phyloP scores from a whole-genome alignment of 1,140 invertebrate genomes.

The Ruditapes philippinarum region DNA sequence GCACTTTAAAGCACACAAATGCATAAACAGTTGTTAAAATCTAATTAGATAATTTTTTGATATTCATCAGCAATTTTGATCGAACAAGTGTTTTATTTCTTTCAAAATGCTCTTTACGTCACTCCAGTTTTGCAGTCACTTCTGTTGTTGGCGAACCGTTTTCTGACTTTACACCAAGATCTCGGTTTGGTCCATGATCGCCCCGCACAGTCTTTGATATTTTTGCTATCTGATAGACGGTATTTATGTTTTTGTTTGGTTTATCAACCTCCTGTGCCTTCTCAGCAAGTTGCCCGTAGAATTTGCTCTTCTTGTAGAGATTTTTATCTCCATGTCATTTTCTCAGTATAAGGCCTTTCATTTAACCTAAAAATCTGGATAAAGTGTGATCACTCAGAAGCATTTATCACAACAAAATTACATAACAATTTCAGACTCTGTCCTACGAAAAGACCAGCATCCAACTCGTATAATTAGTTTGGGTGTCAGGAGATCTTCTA shows the following conservation, averaged over 20 bases:
- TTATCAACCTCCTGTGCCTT: not conserved
- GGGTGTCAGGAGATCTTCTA: too few species aligned
- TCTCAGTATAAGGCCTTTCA: not conserved
- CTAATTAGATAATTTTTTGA: too few species aligned
- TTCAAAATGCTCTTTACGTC: constrained; percentile 14
- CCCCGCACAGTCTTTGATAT: constrained; percentile 12
- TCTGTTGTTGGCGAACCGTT: not conserved
- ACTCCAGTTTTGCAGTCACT: not conserved
- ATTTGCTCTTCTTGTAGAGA: not conserved
- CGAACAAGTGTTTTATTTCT: constrained; percentile 47
- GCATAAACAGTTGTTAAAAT: too few species aligned
- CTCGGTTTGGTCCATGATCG: constrained; percentile 3
- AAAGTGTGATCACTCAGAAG: too few species aligned
- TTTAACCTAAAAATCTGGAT: too few species aligned
- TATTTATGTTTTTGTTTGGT: not conserved
- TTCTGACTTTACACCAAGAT: constrained; percentile 11
- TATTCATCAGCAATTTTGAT: constrained; percentile 41
- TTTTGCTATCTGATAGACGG: not conserved
- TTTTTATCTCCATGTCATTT: constrained; percentile 27
- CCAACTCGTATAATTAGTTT: too few species aligned
- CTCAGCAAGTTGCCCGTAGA: constrained; percentile 13
- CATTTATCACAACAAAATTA: too few species aligned
- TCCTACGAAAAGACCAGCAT: too few species aligned
- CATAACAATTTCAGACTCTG: too few species aligned
- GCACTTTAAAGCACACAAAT: too few species aligned